Percentiles rank a stretch among this genome's conserved stretches.
Conservation (phyloP, 2,888 invertebrate genomes). For the Melikaiella ostensackeni region DNA sequence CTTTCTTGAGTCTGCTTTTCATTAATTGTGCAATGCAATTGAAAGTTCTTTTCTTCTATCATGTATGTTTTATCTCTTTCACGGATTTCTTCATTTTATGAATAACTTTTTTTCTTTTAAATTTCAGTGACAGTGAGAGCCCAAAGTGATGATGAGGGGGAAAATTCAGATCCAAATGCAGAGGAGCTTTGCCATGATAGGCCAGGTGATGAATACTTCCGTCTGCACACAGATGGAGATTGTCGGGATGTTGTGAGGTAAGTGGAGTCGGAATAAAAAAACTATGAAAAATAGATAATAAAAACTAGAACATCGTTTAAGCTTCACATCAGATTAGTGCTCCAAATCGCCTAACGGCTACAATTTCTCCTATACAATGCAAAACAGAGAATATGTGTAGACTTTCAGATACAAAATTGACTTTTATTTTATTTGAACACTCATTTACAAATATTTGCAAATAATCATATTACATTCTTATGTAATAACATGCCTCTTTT, state of each 20-base stretch:
- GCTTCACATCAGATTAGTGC: slow-evolving; percentile 3
- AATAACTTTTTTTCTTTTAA: slow-evolving; percentile 16
- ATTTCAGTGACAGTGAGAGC: slow-evolving; percentile 78
- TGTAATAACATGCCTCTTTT: background rate
- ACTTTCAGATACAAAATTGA: too few species aligned
- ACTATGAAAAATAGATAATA: background rate
- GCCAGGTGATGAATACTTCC: slow-evolving; percentile 95
- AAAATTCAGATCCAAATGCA: slow-evolving; percentile 82
- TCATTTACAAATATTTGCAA: too few species aligned
- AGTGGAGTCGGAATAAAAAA: slow-evolving; percentile 58
- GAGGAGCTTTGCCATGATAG: slow-evolving; percentile 93
- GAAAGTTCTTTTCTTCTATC: too few species aligned
- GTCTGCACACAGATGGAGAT: slow-evolving; percentile 89
- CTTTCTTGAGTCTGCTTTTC: background rate
- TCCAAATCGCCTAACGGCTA: slow-evolving; percentile 4
- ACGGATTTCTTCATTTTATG: background rate
- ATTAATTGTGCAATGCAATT: background rate
- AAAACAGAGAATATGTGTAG: background rate
- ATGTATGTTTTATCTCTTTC: too few species aligned
- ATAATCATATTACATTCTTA: background rate
- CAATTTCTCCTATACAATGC: slow-evolving; percentile 14
- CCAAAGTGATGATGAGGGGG: slow-evolving; percentile 84
- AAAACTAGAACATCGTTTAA: slow-evolving; percentile 8
- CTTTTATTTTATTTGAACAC: too few species aligned
- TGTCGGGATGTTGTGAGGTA: slow-evolving; percentile 96